These are phyloP conservation scores for Cairina moschata DNA, from an alignment of 2,113 vertebrate genomes.

Conservation along the genomic window DNA sequence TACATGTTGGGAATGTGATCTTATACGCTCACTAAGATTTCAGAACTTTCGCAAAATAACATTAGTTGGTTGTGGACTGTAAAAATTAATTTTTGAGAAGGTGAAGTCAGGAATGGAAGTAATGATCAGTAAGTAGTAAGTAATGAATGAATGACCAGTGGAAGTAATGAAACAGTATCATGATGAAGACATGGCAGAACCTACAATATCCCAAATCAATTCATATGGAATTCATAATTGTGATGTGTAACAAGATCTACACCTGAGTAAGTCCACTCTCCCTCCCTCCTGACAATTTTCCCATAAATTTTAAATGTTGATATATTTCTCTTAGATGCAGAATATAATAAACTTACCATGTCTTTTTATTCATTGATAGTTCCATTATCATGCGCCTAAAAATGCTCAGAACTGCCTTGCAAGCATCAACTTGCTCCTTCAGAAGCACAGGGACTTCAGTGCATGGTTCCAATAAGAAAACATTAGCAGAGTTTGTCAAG, in stretches of 20 bases:
- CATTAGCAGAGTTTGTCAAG: slow-evolving; percentile 94
- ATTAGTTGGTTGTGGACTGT: background rate
- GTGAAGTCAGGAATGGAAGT: background rate
- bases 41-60: background rate
- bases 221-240: background rate
- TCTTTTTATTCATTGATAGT: slow-evolving; percentile 90
- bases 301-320: background rate
- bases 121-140: too few relatives aligned
- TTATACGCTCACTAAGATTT: background rate
- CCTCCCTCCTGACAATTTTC: background rate
- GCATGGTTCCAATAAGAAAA: slow-evolving; percentile 96
- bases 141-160: too few relatives aligned
- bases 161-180: background rate
- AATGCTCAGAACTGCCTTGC: slow-evolving; percentile 92
- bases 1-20: fast-evolving
- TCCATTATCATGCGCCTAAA: slow-evolving; percentile 99
- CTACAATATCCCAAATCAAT: background rate
- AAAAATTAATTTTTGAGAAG: background rate
- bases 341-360: slow-evolving; percentile 81
- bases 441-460: slow-evolving; percentile 90
- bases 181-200: background rate
- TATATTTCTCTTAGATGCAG: background rate
- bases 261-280: background rate
- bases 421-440: slow-evolving; percentile 96
- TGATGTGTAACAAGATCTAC: fast-evolving